phyloP scores from a whole-genome alignment of 2,797 vertebrate species.

The Dermochelys coriacea region DNA sequence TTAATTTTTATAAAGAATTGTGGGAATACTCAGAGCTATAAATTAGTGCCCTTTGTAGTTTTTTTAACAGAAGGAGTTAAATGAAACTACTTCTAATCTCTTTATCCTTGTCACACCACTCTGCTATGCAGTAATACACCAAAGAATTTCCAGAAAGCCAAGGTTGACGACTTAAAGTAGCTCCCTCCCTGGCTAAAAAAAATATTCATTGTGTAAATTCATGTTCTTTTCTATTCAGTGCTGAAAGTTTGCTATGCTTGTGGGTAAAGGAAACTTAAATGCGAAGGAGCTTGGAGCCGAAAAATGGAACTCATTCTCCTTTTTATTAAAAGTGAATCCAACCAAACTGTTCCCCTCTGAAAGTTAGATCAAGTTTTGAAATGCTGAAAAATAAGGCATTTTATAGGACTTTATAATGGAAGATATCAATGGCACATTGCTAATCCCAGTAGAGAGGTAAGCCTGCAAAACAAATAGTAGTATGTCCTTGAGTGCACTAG shows the following conservation, averaged over 20 bases:
- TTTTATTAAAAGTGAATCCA: background rate
- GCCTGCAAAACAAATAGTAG: slow-evolving; percentile 69
- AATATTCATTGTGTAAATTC: slow-evolving; percentile 10
- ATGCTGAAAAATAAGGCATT: background rate
- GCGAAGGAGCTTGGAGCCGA: background rate
- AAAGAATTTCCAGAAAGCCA: slow-evolving; percentile 83
- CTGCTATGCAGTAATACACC: slow-evolving; percentile 87
- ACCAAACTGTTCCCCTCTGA: background rate
- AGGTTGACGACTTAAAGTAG: slow-evolving; percentile 63
- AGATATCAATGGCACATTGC: slow-evolving; percentile 29
- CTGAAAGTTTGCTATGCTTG: background rate
- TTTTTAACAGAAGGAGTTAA: slow-evolving; percentile 79
- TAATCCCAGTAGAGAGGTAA: slow-evolving; percentile 57
- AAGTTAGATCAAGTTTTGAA: slow-evolving; percentile 5
- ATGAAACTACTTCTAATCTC: slow-evolving; percentile 85
- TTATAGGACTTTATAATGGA: slow-evolving; percentile 43
- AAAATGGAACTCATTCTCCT: background rate
- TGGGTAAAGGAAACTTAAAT: background rate
- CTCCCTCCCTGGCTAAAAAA: slow-evolving; percentile 32
- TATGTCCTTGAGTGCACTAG: slow-evolving; percentile 68
- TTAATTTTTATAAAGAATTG: slow-evolving; percentile 61
- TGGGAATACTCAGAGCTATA: slow-evolving; percentile 30
- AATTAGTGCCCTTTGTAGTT: slow-evolving; percentile 46
- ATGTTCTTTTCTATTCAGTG: background rate
- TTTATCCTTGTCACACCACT: slow-evolving; percentile 88